Base-by-base conservation (phyloP, 2,113 vertebrate genomes). In the Corapipo altera region DNA sequence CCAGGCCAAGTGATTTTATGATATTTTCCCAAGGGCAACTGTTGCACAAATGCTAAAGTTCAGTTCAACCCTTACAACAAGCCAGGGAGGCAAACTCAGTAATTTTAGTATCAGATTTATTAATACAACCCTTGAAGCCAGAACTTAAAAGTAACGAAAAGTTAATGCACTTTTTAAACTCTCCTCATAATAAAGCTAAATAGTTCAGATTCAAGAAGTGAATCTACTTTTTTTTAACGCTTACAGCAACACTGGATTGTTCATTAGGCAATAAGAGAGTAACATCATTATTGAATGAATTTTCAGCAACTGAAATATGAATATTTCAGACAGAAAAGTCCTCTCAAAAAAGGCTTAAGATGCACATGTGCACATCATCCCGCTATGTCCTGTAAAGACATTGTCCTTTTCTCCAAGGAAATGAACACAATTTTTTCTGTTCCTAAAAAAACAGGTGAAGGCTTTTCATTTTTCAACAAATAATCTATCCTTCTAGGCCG, bases 11-110 rank as follows among this genome's bases (percentile, higher is more conserved):
- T 15, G 13, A 78, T 67, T 94, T 95, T 86, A 95, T 58, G 26
- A 39, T 19, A 9, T 5, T 22, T 72, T 72, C 37, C 28, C 46
- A 91, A 66, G 4, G 2, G 44, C 66, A 88, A 78, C 11, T 59
- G 33, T 91, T 91, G 70, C 44, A 80, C 70, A 95, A 94, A 54
- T 76, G 71, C 85, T 88, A 73, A 97, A 95, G 96, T 85, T 85
- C 92, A 95, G 15, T 62, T 55, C 48, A 61, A 87, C 28, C 17
- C 72, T 74, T 64, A 32, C 41, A 80, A 52, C 8, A 57, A 24
- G 71, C 4, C 26, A 43, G 20, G 24, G 18, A 92, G 41, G 22
- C 16, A 69, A 54, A 46, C 13, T 32, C 37, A 2, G 0, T 37
- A 19, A 6, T 76, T 80, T 48, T 8, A 62, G 22, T 16, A 75